Percentiles rank a stretch among this genome's conserved stretches.
These are phyloP conservation scores for Argentina silus DNA, from an alignment of 2,797 vertebrate species.

Conservation along the genomic window DNA sequence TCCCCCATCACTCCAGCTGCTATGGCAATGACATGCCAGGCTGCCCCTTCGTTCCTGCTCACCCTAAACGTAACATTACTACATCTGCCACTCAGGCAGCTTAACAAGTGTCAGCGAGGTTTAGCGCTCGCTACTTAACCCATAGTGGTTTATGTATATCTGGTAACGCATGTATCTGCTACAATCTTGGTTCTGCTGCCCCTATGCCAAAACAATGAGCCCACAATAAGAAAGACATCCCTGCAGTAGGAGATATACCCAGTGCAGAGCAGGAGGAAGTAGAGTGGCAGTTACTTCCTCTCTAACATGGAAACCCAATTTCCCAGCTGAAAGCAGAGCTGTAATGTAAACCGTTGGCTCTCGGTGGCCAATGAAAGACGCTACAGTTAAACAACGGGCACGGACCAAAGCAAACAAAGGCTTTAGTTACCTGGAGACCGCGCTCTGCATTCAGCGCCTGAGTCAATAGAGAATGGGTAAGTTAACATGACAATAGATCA, in stretches of 20 bases:
- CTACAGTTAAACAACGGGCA: not conserved
- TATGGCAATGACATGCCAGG: not conserved
- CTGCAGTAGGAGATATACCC: not conserved
- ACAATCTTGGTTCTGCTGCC: not conserved
- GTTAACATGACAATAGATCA: constrained; percentile 11
- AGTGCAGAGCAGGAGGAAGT: not conserved
- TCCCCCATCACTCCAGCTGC: constrained; percentile 26
- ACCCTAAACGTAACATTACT: constrained; percentile 15
- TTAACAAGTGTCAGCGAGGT: constrained; percentile 7
- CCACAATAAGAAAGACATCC: not conserved
- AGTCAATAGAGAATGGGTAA: not conserved
- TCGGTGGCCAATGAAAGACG: constrained; percentile 6
- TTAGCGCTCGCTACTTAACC: not conserved
- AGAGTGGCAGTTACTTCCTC: not conserved
- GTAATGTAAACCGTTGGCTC: constrained; percentile 38
- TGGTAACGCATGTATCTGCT: not conserved
- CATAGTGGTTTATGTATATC: not conserved
- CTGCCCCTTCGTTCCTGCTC: not conserved
- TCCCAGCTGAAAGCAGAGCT: constrained; percentile 46
- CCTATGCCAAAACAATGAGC: not conserved
- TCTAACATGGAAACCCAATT: not conserved
- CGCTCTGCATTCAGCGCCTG: not conserved
- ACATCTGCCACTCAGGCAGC: not conserved
- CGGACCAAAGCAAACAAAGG: constrained; percentile 30
- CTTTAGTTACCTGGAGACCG: constrained; percentile 40